Evolutionary conservation across 2,113 vertebrate genomes (phyloP).

Genomic region (Oxyruncus cristatus): DNA sequence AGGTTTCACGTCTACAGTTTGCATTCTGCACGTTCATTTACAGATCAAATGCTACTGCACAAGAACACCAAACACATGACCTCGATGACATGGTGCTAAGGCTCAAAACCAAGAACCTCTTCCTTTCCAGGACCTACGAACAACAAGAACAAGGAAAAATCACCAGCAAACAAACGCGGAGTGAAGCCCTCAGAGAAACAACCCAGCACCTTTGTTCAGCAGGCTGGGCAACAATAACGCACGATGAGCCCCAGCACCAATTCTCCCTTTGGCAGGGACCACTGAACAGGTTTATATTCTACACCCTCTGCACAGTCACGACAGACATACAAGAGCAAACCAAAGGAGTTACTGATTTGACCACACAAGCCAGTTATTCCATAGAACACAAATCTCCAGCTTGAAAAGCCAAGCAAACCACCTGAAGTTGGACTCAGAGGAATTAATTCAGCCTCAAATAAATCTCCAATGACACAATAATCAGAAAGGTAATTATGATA

Average conservation of each 20-base stretch:
- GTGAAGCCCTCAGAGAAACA: not conserved
- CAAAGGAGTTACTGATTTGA: not conserved
- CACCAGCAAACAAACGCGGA: not conserved
- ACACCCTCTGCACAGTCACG: not conserved
- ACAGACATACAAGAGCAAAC: not conserved
- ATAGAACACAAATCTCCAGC: not conserved
- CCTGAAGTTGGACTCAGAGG: not conserved
- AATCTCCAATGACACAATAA: not conserved
- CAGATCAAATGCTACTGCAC: not conserved
- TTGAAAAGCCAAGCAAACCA: not conserved
- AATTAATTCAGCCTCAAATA: not conserved
- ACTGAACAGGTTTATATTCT: not conserved
- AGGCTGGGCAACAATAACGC: not conserved
- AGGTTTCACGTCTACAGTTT: not conserved
- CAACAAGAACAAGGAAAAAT: not conserved
- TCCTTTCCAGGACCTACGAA: not conserved
- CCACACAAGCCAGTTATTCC: not conserved
- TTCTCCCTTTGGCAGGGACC: not conserved
- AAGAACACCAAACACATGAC: not conserved
- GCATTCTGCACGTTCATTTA: not conserved
- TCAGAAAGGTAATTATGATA: not conserved
- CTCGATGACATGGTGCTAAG: not conserved
- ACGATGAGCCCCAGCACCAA: not conserved
- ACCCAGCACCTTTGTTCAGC: not conserved
- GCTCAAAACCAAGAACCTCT: not conserved